phyloP scores from a whole-genome alignment of 2,888 invertebrate genomes.

The Ophion ventricosus region DNA sequence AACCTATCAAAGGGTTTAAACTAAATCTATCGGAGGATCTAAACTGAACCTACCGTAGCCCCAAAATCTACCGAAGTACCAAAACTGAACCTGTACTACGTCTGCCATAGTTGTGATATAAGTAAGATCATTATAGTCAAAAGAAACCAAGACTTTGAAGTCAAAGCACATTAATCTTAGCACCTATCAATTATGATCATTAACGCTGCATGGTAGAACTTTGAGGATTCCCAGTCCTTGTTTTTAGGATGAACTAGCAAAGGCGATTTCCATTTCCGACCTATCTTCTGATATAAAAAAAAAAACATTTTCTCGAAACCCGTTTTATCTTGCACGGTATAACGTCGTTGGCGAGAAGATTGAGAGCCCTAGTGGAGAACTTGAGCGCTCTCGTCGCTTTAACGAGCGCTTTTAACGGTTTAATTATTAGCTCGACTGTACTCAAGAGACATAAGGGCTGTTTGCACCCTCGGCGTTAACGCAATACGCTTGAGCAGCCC shows the following conservation, averaged over 20 bases:
- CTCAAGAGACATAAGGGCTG: slow-evolving; percentile 73
- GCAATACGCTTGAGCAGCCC: slow-evolving; percentile 76
- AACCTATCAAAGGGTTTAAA: neutral
- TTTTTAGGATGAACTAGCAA: neutral
- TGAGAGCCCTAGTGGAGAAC: slow-evolving; percentile 47
- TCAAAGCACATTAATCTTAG: neutral
- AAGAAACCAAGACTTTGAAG: too few relatives aligned
- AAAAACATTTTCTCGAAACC: slow-evolving; percentile 14
- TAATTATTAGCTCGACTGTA: slow-evolving; percentile 80
- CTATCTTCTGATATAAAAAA: neutral
- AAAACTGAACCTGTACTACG: too few relatives aligned
- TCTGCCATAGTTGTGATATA: too few relatives aligned
- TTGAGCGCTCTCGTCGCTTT: slow-evolving; percentile 68
- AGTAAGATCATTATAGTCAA: too few relatives aligned
- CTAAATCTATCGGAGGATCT: neutral
- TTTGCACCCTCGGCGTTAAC: slow-evolving; percentile 81
- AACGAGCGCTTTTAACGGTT: slow-evolving; percentile 79
- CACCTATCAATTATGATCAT: neutral
- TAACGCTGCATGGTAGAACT: neutral
- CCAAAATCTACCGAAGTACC: too few relatives aligned
- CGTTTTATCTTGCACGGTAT: slow-evolving; percentile 5
- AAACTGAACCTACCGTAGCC: too few relatives aligned
- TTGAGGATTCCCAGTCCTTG: neutral
- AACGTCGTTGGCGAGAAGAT: slow-evolving; percentile 29
- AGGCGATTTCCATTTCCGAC: neutral